phyloP scores from a whole-genome alignment of 30 jellyfish, hydroid and myxozoan species.

The Euphysa ruthae region DNA sequence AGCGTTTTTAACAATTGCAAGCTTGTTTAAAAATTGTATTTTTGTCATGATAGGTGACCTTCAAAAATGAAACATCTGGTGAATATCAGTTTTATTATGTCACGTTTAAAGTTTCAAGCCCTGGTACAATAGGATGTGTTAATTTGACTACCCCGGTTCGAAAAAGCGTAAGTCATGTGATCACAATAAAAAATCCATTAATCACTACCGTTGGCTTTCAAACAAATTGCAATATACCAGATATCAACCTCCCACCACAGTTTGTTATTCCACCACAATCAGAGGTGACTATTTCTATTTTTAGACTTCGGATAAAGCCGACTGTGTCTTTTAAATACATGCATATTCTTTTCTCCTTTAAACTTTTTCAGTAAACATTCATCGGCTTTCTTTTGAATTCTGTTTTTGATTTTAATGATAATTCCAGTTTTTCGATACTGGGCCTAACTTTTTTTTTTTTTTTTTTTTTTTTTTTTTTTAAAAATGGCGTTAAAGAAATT shows the following conservation, averaged over 20 bases:
- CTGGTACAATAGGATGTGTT: constrained; percentile 63
- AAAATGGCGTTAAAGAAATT: too few species aligned
- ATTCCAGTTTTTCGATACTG: too few species aligned
- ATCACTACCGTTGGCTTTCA: constrained; percentile 66
- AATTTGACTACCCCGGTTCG: constrained; percentile 93
- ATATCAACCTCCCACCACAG: constrained; percentile 92
- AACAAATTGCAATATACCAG: constrained; percentile 83
- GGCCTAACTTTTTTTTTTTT: too few species aligned
- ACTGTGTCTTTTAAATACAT: too few species aligned
- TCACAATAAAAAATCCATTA: constrained; percentile 75
- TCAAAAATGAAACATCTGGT: constrained; percentile 77
- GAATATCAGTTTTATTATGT: constrained; percentile 83
- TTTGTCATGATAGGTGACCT: constrained; percentile 58
- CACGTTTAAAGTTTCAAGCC: constrained; percentile 80
- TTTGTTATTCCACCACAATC: constrained; percentile 95
- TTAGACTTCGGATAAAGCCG: too few species aligned
- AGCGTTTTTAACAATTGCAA: too few species aligned
- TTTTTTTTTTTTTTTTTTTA: too few species aligned
- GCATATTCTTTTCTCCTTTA: too few species aligned
- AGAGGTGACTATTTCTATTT: constrained; percentile 54
- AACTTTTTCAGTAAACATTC: too few species aligned
- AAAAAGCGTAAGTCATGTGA: constrained; percentile 65
- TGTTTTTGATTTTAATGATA: too few species aligned
- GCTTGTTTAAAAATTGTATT: too few species aligned
- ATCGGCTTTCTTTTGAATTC: too few species aligned